Percentiles rank a stretch among this genome's conserved stretches.
These are phyloP conservation scores for Callorhinus ursinus DNA, from an alignment of 2,113 vertebrate species.

Conservation along the genomic window DNA sequence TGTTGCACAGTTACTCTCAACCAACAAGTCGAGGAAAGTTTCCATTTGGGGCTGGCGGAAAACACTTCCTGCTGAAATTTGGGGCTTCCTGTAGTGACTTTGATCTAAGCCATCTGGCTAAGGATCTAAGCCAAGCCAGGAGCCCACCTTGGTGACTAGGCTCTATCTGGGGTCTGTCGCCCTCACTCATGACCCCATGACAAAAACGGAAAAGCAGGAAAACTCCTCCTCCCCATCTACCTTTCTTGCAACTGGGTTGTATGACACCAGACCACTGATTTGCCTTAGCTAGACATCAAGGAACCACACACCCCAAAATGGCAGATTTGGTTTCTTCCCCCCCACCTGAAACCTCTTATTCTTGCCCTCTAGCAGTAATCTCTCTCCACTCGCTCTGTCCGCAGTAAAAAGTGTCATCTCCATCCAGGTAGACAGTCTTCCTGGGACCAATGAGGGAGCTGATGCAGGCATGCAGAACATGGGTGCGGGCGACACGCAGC, in stretches of 20 bases:
- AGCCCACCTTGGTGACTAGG: not conserved
- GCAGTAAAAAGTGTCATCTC: not conserved
- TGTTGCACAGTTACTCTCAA: not conserved
- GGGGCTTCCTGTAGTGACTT: not conserved
- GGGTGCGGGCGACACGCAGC: not conserved
- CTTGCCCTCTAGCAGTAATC: not conserved
- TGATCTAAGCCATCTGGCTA: not conserved
- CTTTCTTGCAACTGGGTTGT: not conserved
- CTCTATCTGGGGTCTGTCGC: not conserved
- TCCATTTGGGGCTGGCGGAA: not conserved
- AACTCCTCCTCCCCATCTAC: not conserved
- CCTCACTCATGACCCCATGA: not conserved
- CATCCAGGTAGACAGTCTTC: not conserved
- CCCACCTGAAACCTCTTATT: not conserved
- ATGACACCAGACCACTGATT: not conserved
- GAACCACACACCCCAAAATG: not conserved
- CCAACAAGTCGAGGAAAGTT: not conserved
- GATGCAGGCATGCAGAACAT: not conserved
- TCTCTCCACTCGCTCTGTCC: not conserved
- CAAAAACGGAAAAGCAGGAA: not conserved
- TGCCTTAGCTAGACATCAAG: not conserved
- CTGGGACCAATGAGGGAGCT: not conserved
- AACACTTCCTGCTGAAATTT: not conserved
- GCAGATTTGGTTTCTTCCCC: constrained; percentile 3
- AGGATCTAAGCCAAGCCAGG: not conserved